phyloP scores from a whole-genome alignment of 2,888 invertebrate species.

The Eilema sororculum region DNA sequence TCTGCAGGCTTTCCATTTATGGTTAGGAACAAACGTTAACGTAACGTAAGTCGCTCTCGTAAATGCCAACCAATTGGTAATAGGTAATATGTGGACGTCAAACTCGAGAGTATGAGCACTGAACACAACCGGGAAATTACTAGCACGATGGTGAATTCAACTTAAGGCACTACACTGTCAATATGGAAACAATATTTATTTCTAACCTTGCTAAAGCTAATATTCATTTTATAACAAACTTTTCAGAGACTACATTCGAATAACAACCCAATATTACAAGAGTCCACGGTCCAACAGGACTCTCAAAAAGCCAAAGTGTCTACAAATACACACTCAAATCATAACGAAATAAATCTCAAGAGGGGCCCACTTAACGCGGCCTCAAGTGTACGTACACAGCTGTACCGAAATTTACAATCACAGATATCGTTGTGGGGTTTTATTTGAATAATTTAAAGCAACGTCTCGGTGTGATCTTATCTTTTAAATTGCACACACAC shows the following conservation, averaged over 20 bases:
- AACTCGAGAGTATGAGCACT: background rate
- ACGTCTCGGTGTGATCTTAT: constrained; percentile 71
- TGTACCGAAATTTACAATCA: constrained; percentile 79
- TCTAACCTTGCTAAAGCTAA: no score
- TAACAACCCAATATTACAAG: background rate
- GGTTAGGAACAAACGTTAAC: background rate
- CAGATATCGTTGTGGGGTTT: constrained; percentile 76
- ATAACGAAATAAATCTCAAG: constrained; percentile 21
- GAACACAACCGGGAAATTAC: background rate
- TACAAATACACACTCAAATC: constrained; percentile 17
- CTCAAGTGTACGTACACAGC: constrained; percentile 62
- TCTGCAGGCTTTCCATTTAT: background rate
- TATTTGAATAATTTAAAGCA: constrained; percentile 83
- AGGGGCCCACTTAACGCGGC: constrained; percentile 34
- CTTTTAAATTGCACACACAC: constrained; percentile 77
- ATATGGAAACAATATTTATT: no score
- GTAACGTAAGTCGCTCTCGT: background rate
- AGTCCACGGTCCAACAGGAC: background rate
- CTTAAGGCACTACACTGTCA: no score
- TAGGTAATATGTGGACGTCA: no score
- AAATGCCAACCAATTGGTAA: background rate
- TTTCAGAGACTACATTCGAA: background rate
- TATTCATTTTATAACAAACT: background rate
- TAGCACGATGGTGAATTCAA: background rate
- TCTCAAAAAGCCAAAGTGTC: background rate